Conservation (phyloP, 2,113 vertebrate genomes). For the Ciconia boyciana region DNA sequence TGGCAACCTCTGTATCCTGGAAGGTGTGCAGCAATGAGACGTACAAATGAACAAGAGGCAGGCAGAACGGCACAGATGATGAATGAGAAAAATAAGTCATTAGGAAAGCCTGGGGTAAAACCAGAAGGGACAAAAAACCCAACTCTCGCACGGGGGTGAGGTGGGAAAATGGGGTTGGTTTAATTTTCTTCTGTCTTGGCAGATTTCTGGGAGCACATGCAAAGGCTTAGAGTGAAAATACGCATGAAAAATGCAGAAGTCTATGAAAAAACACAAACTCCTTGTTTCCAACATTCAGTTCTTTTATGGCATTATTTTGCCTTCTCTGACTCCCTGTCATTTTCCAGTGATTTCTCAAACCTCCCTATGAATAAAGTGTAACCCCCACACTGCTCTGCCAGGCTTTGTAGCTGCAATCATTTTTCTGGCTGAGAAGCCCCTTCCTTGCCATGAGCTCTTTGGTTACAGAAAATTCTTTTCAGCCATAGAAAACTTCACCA, state of each 20-base stretch:
- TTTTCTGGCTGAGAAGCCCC: not conserved
- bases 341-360: not conserved
- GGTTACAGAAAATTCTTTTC: not conserved
- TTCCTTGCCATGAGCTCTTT: not conserved
- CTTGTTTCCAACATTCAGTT: not conserved
- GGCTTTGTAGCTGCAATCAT: not conserved
- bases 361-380: not conserved
- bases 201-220: not conserved
- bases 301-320: not conserved
- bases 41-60: not conserved
- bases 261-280: not conserved
- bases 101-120: not conserved
- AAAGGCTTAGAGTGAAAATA: not conserved
- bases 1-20: not conserved
- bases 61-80: not conserved
- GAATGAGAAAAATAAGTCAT: not conserved
- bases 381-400: not conserved
- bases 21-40: not conserved
- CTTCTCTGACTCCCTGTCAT: not conserved
- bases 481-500: not conserved
- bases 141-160: rapidly evolving
- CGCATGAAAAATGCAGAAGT: not conserved
- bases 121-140: not conserved
- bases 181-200: not conserved
- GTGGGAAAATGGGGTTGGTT: not conserved